Conservation (phyloP, 2,113 vertebrate genomes). For the Phylloscopus trochilus region DNA sequence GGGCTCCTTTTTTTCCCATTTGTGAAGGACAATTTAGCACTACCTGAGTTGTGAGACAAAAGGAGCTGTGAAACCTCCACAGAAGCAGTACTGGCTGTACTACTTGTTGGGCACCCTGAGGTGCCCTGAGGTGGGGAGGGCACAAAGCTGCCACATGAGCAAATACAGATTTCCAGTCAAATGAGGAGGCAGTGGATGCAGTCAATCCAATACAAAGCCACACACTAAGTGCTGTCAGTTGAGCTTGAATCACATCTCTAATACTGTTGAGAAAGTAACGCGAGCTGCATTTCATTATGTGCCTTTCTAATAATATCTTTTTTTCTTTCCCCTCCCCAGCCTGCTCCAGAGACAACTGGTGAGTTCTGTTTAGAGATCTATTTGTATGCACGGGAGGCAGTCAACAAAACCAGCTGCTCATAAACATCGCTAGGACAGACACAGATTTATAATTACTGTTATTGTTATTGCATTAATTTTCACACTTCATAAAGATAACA, state of each 20-base stretch:
- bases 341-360: conserved; percentile 69
- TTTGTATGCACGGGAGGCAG: conserved; percentile 22
- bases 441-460: conserved; percentile 61
- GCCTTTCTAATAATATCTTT: conserved; percentile 57
- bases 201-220: background rate
- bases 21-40: background rate
- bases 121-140: background rate
- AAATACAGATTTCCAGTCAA: background rate
- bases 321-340: conserved; percentile 61
- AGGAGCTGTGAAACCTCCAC: background rate
- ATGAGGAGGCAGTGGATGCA: background rate
- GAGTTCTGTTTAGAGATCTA: conserved; percentile 66
- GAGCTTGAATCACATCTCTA: background rate
- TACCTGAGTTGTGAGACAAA: background rate
- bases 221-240: background rate
- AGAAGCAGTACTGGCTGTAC: background rate
- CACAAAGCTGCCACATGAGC: background rate
- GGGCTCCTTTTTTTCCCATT: background rate
- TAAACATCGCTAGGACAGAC: conserved; percentile 9
- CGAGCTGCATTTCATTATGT: background rate
- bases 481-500: conserved; percentile 57
- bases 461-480: conserved; percentile 57
- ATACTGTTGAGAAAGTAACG: background rate
- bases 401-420: conserved; percentile 50
- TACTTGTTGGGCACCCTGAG: background rate